Conservation (phyloP, 2,113 vertebrate species). For the Pygathrix nemaeus region DNA sequence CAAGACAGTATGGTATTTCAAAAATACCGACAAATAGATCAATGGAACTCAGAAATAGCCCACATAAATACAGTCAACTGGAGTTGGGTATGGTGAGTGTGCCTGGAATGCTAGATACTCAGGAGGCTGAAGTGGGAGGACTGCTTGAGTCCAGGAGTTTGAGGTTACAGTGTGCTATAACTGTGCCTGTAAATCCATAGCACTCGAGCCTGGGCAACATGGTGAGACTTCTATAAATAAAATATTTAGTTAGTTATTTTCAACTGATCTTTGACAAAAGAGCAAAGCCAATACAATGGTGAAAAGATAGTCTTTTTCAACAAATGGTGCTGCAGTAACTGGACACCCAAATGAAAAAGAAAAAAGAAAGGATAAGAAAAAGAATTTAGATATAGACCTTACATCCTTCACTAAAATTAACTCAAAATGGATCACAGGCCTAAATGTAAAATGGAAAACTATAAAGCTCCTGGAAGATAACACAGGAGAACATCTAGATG, state of each 20-base stretch:
- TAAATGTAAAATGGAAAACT: too few species aligned
- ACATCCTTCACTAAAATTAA: too few species aligned
- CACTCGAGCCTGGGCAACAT: background rate
- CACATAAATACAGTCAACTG: background rate
- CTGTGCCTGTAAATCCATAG: background rate
- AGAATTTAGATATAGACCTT: too few species aligned
- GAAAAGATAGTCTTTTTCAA: background rate
- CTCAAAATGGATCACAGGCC: too few species aligned
- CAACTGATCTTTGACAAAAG: background rate
- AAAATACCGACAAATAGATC: background rate
- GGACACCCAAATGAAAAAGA: background rate
- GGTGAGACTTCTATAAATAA: background rate
- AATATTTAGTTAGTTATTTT: background rate
- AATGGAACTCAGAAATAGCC: background rate
- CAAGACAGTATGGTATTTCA: background rate
- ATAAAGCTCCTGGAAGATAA: too few species aligned
- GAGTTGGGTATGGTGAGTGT: background rate
- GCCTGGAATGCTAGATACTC: background rate
- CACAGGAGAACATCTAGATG: too few species aligned
- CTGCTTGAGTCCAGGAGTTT: background rate
- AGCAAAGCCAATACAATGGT: background rate
- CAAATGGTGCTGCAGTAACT: background rate
- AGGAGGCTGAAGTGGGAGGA: background rate
- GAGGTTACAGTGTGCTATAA: background rate
- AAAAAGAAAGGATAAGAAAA: too few species aligned